Base-by-base conservation (phyloP, 1,140 invertebrate species). In the Apis dorsata region DNA sequence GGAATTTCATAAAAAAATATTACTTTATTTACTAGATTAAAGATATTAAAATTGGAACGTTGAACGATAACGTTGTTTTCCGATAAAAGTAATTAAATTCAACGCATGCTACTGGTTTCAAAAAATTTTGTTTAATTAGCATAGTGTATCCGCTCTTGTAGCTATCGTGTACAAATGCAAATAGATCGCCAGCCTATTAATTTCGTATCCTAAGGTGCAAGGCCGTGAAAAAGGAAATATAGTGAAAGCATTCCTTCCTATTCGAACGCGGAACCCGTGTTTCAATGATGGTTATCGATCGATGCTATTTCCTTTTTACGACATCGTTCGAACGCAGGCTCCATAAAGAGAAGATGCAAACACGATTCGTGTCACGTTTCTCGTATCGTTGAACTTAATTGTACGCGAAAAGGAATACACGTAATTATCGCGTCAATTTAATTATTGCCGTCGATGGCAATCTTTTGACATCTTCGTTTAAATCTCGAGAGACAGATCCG, bases 361-460 rank as follows among this genome's bases (percentile, higher is more conserved):
- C 8, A 5, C 28, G 55, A 78, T 78, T 78, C 76, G 53, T 59
- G 53, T 78, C 76, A 78, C 76, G 76, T 78, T 78, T 51, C 65
- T 51, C 28, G 53, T 70, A 78, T 70, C 65, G n/a, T 49, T 49
- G n/a, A 19, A 5, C 34, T 70, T 78, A 78, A 78, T 78, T 51
- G 28, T 34, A 70, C 76, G 1, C 34, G 10, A 68, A 78, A 70
- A 49, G 65, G 34, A 70, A 49, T n/a, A 59, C 24, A 3, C 7
- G 53, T 57, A 34, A 72, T 72, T 73, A 73, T 34, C 19, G 3
- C 28, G 28, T 13, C 17, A 15, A 8, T 72, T 72, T 72, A 72
- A 19, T 72, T 57, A 57, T 3, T 24, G 19, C 4, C 11, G 3
- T 15, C 5, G 53, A 21, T 44, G 2, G 2, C 13, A 17, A 34